Evolutionary conservation across 2,888 invertebrate genomes (phyloP), one percentile per base, ranked within the genome.

Genomic region (Hoplodrina blanda): DNA sequence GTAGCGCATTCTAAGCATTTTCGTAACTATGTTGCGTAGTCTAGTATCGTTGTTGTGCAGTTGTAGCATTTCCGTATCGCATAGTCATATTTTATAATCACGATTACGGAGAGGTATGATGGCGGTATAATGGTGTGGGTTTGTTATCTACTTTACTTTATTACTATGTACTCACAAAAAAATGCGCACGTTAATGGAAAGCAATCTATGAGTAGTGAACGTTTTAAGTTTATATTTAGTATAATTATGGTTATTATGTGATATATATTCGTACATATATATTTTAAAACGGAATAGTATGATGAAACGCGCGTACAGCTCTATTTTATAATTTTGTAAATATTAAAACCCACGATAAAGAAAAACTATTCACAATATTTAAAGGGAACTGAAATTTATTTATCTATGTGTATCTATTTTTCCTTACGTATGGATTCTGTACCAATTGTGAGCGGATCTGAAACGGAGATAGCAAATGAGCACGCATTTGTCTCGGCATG

Each of bases 401-500:
- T 41, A 65, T 76, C 52, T 62, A 52, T 63, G 69, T 60, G 66
- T 62, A 67, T 76, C 68, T 65, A 65, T 65, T 73, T 56, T 67
- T 20, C 55, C 73, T 73, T 73, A 68, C 57, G 63, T 78, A 72
- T 67, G 72, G 63, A 82, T 78, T 69, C 62, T 75, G 77, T 74
- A 73, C 65, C 68, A 79, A 81, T 81, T 80, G 72, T 82, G 75
- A 73, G 61, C 54, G 76, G 82, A 82, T 81, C 76, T 80, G 82
- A 80, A 78, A 77, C 73, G 76, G 75, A 77, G 75, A 78, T 84
- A 84, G 88, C 89, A 91, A 92, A 91, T 90, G 91, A 87, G 88
- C 87, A 85, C 83, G 86, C 86, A 90, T 91, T 91, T 92, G 88
- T 91, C 89, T 86, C 73, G 80, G 78, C 71, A 81, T 89, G 89